Base-by-base conservation (phyloP, 2,797 vertebrate genomes). In the Thalassophryne amazonica region DNA sequence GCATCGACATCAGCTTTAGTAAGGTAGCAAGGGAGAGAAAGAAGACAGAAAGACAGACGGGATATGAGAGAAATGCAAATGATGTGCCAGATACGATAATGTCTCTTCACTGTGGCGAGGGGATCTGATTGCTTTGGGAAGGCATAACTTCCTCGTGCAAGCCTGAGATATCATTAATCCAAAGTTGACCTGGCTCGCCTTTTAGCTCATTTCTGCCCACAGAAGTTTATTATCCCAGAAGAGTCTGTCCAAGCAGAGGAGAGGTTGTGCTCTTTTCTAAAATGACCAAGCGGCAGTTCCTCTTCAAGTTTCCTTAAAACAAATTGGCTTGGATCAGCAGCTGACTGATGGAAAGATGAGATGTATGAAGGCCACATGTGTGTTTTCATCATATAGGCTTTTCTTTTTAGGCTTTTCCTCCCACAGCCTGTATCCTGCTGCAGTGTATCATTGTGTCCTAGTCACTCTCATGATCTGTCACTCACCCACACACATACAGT, bases 121-220 rank as follows among this genome's bases (percentile, higher is more conserved):
- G 70, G 69, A 62, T 57, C 15, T 61, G 75, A 80, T 70, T 86
- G 76, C 45, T 22, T 54, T 37, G 58, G 64, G 63, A 72, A 74
- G 49, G 49, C 73, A 56, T 71, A 50, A 49, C 47, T 76, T 78
- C 57, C 70, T 67, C 57, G 52, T 60, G 69, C 52, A 39, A 69
- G 21, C 55, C 52, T 7, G 48, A 80, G 62, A 81, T 79, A 76
- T 83, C 80, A 86, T 86, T 86, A 84, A 85, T 86, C 78, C 77
- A 54, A 62, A 39, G 39, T 61, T 88, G 86, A 87, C 80, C 81
- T 38, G 61, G 48, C 25, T 48, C 37, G 52, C 47, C 48, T 69
- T 35, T 43, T 31, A n/a, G 27, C 15, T 45, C 24, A 14, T 39
- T 69, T 30, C 51, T 50, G 59, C 49, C 57, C 27, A 51, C 52